Evolutionary conservation across 2,888 invertebrate genomes (phyloP).

Genomic region (Orthosia cruda): DNA sequence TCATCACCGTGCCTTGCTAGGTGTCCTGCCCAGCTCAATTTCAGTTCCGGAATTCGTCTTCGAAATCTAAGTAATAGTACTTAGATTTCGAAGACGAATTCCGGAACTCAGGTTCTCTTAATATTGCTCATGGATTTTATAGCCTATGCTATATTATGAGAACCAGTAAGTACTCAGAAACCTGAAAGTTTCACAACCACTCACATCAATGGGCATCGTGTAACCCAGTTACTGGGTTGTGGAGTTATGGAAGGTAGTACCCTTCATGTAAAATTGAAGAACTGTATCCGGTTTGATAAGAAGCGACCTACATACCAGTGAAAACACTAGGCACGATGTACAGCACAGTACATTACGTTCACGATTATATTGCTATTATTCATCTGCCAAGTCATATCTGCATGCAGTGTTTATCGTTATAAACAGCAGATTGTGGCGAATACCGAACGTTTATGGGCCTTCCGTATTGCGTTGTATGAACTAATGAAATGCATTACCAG

Average conservation of each 20-base stretch:
- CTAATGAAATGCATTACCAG: conserved; percentile 13
- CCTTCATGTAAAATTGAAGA: not conserved
- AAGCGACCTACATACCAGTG: not conserved
- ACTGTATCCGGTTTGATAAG: not conserved
- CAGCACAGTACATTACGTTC: not conserved
- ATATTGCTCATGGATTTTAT: too few species aligned
- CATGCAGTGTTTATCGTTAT: conserved; percentile 33
- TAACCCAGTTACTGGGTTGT: too few species aligned
- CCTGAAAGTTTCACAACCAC: too few species aligned
- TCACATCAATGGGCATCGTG: too few species aligned
- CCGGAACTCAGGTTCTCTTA: too few species aligned
- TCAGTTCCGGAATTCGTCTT: too few species aligned
- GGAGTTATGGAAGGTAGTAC: not conserved
- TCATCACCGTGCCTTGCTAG: too few species aligned
- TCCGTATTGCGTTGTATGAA: conserved; percentile 34
- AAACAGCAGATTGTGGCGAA: conserved; percentile 7
- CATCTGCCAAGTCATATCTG: conserved; percentile 37
- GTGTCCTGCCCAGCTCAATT: too few species aligned
- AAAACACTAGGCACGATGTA: not conserved
- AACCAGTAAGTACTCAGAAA: too few species aligned
- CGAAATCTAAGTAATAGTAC: too few species aligned
- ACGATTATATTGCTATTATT: conserved; percentile 13
- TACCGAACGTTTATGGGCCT: conserved; percentile 24
- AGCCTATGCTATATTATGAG: too few species aligned
- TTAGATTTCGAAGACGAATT: too few species aligned